Base-by-base conservation (phyloP, 1,140 invertebrate species). In the Mesaphorura yosii region DNA sequence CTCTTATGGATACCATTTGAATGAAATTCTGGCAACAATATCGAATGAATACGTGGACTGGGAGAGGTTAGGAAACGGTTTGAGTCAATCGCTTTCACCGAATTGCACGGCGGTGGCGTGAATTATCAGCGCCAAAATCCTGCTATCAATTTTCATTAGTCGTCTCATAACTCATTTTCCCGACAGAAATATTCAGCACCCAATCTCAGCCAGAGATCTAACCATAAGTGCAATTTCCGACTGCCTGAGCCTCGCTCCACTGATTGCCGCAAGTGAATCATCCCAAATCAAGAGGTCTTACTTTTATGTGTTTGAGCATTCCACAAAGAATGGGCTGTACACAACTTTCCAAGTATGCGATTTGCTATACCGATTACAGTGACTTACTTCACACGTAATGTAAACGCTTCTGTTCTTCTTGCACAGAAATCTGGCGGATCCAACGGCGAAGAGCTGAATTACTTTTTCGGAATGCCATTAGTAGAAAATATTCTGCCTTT, bases 11-110 rank as follows among this genome's bases (percentile, higher is more conserved):
- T 94, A 88, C 72, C 92, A 97, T 69, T 76, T 94, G 58, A 91
- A 89, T 64, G 92, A 98, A 70, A 95, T 98, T 67, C 93, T 93
- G 72, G 90, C 93, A 65, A 95, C 93, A 34, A 83, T 90, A 22
- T 84, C 94, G 31, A 96, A 97, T 67, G 91, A 97, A 64, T 98
- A 98, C 67, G 94, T 89, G 10, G 89, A 96, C 68, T 96, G 92
- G 92, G 88, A 93, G 67, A 74, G 86, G 67, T 59, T 50, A 57
- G 54, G n/a, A 26, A 19, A n/a, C n/a, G n/a, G n/a, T n/a, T n/a
- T n/a, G n/a, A n/a, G n/a, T n/a, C n/a, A n/a, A n/a, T n/a, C n/a
- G n/a, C n/a, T n/a, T n/a, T n/a, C n/a, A n/a, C n/a, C n/a, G n/a
- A n/a, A n/a, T n/a, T n/a, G n/a, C n/a, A n/a, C n/a, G n/a, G n/a